phyloP scores from a whole-genome alignment of 2,113 vertebrate genomes.

The Lamprotornis superbus region DNA sequence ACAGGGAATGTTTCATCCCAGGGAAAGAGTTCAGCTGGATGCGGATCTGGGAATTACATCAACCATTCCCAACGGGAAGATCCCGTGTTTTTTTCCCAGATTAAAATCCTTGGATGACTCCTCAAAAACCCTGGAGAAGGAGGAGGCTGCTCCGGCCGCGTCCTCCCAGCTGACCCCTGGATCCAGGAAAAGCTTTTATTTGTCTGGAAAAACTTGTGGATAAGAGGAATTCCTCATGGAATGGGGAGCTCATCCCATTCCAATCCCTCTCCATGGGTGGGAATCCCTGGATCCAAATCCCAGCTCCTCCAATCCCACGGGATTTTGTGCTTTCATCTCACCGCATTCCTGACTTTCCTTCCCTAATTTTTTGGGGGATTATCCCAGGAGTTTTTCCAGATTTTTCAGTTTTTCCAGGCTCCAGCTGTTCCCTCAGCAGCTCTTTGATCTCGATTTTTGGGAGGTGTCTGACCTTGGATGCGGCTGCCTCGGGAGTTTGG shows the following conservation, averaged over 20 bases:
- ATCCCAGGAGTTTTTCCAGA: neutral
- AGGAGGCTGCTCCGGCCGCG: neutral
- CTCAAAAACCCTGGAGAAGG: neutral
- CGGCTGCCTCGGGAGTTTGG: neutral
- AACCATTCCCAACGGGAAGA: conserved; percentile 18
- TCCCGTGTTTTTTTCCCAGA: neutral
- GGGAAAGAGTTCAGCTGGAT: neutral
- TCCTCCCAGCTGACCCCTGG: neutral
- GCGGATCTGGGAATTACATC: neutral
- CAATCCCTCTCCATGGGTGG: neutral
- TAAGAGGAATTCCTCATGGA: neutral
- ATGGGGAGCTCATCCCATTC: neutral
- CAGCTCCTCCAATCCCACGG: neutral
- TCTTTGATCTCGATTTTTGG: neutral
- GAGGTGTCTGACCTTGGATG: neutral
- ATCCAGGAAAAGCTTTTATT: neutral
- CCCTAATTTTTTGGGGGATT: neutral
- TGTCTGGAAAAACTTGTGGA: neutral
- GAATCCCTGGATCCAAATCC: neutral
- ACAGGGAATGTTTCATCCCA: neutral
- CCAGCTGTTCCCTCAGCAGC: neutral
- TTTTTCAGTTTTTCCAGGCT: neutral
- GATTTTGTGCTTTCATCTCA: rapidly evolving
- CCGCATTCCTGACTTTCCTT: rapidly evolving
- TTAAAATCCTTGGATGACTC: neutral